These are phyloP conservation scores for Caracal caracal DNA, from an alignment of 2,113 vertebrate species.

Conservation along the genomic window DNA sequence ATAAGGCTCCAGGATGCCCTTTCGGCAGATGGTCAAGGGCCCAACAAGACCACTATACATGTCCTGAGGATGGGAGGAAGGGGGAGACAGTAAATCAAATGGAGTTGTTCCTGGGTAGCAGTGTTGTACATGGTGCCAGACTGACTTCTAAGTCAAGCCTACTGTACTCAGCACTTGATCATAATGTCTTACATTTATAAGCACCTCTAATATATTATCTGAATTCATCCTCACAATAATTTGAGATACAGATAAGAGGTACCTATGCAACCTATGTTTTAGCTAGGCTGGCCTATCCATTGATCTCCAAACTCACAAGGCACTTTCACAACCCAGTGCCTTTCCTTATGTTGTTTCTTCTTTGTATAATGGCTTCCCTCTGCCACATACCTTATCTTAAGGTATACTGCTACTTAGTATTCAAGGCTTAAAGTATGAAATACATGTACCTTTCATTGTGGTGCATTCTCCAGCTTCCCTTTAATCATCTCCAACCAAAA, in stretches of 20 bases:
- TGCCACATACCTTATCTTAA: background rate
- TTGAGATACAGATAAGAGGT: background rate
- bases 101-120: background rate
- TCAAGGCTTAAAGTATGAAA: background rate
- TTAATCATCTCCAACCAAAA: background rate
- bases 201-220: background rate
- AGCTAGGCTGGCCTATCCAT: background rate
- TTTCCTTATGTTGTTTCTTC: background rate
- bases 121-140: background rate
- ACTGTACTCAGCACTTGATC: background rate
- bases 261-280: background rate
- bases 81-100: background rate
- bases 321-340: background rate
- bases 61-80: slow-evolving; percentile 77
- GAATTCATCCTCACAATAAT: background rate
- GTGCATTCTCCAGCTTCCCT: background rate
- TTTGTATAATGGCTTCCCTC: background rate
- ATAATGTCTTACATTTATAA: background rate
- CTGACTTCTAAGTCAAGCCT: background rate
- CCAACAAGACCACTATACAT: slow-evolving; percentile 87
- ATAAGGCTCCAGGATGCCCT: slow-evolving; percentile 72
- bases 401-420: background rate
- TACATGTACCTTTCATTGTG: background rate
- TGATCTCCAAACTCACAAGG: slow-evolving; percentile 6
- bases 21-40: slow-evolving; percentile 84